Base-by-base conservation (phyloP, 2,888 invertebrate species). In the Acanthosepion esculentum region DNA sequence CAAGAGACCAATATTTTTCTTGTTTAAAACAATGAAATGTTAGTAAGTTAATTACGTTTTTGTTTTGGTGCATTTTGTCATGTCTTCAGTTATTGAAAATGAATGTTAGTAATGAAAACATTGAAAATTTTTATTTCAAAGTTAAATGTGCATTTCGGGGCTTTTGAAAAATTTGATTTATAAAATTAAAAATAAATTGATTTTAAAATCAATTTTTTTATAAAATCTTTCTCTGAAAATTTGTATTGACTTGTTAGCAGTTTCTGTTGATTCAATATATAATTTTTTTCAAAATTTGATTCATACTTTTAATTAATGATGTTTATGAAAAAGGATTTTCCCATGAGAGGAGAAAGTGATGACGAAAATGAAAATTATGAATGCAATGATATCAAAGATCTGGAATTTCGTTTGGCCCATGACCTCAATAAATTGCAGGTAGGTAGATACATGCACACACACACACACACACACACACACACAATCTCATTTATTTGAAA, bases 351-450 rank as follows among this genome's bases (percentile, higher is more conserved):
- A 93, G 53, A 6, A 50, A 96, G 97, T 97, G 97, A 97, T 95
- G 97, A 97, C 92, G 95, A 95, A 20, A 95, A 95, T 29, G 95
- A 95, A 18, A 98, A 98, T 96, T 98, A 98, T 5, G 98, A 98
- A 97, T 98, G 98, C 96, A 97, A 98, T 91, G 98, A 98, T 26
- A 98, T 99, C 96, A 98, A 98, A 94, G 99, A 99, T 97, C 98
- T 99, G 12, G 99, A 99, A 97, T 99, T 99, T 97, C 98, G 98
- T 48, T 98, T 99, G 97, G 98, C 98, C 91, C 98, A 99, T 97
- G 98, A 99, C 97, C 98, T 97, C 59, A 96, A 96, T 94, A 95
- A 97, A 94, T 95, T 97, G 92, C 98, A 98, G 97, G 98, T 98
- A 96, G 95, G 64, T 18, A 48, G 10, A 48, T 48, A 29, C 18